These are phyloP conservation scores for Drosophila arizonae DNA, from an alignment of 1,140 invertebrate genomes.

Conservation along the genomic window DNA sequence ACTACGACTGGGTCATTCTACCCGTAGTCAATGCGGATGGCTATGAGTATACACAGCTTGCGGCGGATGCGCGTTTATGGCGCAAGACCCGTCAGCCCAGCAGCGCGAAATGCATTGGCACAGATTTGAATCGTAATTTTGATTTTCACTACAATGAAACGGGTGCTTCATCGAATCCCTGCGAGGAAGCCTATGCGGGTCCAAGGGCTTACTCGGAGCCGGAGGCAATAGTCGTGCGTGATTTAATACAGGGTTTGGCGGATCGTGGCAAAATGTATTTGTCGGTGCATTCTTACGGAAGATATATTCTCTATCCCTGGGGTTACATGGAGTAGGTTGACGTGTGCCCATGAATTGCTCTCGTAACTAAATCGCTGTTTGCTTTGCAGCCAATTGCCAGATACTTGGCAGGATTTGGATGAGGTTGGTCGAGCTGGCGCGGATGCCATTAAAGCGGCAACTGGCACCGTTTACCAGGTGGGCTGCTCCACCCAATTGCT, in stretches of 20 bases:
- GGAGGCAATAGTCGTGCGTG: constrained; percentile 84
- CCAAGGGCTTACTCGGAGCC: constrained; percentile 87
- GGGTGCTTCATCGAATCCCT: constrained; percentile 87
- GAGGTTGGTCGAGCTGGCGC: constrained; percentile 82
- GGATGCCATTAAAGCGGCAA: constrained; percentile 82
- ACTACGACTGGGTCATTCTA: constrained; percentile 86
- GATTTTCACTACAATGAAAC: constrained; percentile 86
- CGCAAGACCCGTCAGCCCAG: constrained; percentile 83
- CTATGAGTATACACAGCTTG: constrained; percentile 68
- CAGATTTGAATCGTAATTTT: constrained; percentile 87
- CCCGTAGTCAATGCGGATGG: constrained; percentile 85
- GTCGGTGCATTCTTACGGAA: constrained; percentile 88
- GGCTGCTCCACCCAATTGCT: constrained; percentile 86
- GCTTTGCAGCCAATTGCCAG: constrained; percentile 61
- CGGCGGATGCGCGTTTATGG: constrained; percentile 83
- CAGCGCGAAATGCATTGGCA: constrained; percentile 83
- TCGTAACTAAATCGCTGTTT: neutral
- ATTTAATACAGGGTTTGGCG: constrained; percentile 83
- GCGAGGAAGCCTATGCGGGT: constrained; percentile 87
- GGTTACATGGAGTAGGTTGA: constrained; percentile 84
- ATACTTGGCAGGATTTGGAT: constrained; percentile 78
- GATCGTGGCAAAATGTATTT: constrained; percentile 86
- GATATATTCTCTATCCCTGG: constrained; percentile 88
- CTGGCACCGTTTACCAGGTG: constrained; percentile 84
- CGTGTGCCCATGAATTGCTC: neutral